Conservation (phyloP, 2,888 invertebrate species). For the Synergus japonicus region DNA sequence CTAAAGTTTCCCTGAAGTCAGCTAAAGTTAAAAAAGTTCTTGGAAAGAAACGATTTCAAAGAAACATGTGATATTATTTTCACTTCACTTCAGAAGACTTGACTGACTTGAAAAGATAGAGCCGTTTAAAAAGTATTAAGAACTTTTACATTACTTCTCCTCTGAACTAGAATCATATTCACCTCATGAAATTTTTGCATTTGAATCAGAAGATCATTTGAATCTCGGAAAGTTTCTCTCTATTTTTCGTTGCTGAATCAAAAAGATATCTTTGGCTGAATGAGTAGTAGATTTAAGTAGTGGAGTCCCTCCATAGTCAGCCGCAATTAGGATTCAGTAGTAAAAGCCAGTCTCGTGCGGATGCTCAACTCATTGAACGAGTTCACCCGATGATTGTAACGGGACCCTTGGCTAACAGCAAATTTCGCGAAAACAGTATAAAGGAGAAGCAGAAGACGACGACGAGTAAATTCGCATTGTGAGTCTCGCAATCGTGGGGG, state of each 20-base stretch:
- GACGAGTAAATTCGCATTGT: conserved; percentile 39
- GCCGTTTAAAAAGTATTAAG: neutral
- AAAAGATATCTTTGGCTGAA: neutral
- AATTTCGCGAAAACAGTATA: conserved; percentile 13
- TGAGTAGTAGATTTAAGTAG: conserved; percentile 19
- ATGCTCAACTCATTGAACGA: conserved; percentile 28
- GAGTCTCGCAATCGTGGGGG: conserved; percentile 16
- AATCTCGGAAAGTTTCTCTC: neutral
- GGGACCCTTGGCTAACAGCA: conserved; percentile 15
- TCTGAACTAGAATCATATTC: neutral
- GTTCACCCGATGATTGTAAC: conserved; percentile 20
- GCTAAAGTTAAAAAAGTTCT: too few species aligned
- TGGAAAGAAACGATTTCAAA: too few species aligned
- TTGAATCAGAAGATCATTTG: neutral
- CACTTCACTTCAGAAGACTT: too few species aligned
- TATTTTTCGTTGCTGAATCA: conserved; percentile 18
- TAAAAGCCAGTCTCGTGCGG: conserved; percentile 13
- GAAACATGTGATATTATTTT: too few species aligned
- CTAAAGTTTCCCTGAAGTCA: too few species aligned
- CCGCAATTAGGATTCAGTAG: conserved; percentile 37
- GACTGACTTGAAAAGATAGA: neutral
- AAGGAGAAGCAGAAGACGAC: neutral
- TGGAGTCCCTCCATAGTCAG: conserved; percentile 6
- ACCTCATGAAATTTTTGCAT: neutral
- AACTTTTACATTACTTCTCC: conserved; percentile 10